Conservation (phyloP, 2,113 vertebrate genomes). For the Circaetus gallicus region DNA sequence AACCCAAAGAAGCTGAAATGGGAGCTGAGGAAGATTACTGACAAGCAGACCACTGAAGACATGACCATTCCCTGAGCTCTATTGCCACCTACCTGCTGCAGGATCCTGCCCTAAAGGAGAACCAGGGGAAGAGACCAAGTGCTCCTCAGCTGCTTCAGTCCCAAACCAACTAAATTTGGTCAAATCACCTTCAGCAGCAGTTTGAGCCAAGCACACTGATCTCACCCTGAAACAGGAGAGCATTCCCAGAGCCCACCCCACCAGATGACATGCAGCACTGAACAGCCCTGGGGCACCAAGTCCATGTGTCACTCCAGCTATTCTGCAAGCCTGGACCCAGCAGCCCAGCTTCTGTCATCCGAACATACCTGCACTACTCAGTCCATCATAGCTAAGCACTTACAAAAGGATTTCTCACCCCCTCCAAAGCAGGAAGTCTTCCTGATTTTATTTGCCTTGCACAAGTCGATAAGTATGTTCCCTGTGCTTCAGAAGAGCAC, state of each 20-base stretch:
- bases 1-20: background rate
- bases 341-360: background rate
- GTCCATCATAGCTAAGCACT: too few relatives aligned
- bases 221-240: too few relatives aligned
- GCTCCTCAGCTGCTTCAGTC: background rate
- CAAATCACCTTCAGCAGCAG: background rate
- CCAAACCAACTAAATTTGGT: background rate
- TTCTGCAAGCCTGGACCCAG: background rate
- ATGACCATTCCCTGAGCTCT: background rate
- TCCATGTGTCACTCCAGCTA: background rate
- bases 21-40: background rate
- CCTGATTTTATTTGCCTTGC: background rate
- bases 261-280: rapidly evolving
- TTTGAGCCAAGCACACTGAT: background rate
- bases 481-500: background rate
- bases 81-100: background rate
- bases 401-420: background rate
- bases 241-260: background rate
- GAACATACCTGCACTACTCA: background rate
- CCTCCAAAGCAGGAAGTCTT: background rate
- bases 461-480: background rate
- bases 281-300: background rate
- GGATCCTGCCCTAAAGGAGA: background rate
- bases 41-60: background rate
- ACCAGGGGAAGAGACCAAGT: background rate